These are phyloP conservation scores for Eulemur mongoz DNA, from an alignment of 2,797 vertebrate species.

Conservation along the genomic window DNA sequence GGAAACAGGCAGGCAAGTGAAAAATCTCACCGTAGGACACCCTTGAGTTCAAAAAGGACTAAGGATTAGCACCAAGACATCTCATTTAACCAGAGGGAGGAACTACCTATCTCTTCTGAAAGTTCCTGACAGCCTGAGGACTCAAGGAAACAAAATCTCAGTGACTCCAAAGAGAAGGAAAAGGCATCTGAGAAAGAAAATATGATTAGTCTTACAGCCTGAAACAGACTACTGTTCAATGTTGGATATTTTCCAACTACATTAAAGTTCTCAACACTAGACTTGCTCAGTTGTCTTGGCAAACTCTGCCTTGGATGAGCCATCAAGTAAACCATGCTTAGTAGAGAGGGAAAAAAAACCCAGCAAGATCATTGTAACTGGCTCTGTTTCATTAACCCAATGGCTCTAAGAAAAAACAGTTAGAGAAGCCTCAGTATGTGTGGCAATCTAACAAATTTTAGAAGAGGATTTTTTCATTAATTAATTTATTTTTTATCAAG, in stretches of 20 bases:
- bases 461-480: neutral
- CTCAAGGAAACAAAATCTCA: neutral
- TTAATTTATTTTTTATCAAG: neutral
- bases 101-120: neutral
- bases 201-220: neutral
- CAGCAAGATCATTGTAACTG: neutral
- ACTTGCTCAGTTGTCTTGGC: neutral
- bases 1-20: neutral
- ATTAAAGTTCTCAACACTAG: constrained; percentile 16
- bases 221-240: neutral
- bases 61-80: neutral
- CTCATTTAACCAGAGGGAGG: neutral
- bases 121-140: neutral
- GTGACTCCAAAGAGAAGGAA: neutral
- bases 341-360: neutral
- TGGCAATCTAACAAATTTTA: neutral
- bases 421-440: neutral
- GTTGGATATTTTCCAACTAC: neutral
- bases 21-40: neutral
- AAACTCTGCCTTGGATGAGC: neutral
- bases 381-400: neutral
- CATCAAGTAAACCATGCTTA: neutral
- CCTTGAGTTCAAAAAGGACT: neutral
- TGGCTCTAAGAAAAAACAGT: neutral
- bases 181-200: neutral